phyloP scores from a whole-genome alignment of 2,797 vertebrate genomes.

The Valencia hispanica region DNA sequence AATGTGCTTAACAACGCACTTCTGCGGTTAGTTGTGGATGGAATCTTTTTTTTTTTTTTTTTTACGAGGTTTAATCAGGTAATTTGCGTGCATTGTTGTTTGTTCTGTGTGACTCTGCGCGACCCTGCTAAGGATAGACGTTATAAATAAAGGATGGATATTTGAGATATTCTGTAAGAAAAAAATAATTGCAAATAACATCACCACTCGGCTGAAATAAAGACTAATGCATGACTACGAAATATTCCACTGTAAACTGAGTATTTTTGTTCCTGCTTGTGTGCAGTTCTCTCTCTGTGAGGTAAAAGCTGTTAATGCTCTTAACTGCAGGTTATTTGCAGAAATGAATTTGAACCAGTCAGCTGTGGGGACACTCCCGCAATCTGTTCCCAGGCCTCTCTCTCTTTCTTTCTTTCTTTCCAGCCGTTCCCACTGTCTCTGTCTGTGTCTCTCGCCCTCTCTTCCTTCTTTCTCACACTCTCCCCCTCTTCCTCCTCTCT shows the following conservation, averaged over 20 bases:
- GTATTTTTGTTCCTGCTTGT: not conserved
- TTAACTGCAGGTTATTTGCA: slow-evolving; percentile 5
- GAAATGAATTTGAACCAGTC: slow-evolving; percentile 12
- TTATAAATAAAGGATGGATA: no score
- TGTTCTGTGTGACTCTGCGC: no score
- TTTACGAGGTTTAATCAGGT: no score
- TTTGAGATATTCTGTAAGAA: no score
- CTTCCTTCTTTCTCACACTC: slow-evolving; percentile 49
- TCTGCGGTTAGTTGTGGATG: no score
- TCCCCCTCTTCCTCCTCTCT: not conserved
- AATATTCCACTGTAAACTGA: not conserved
- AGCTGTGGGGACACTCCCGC: slow-evolving; percentile 24
- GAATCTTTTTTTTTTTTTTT: no score
- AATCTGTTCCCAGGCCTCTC: slow-evolving; percentile 43
- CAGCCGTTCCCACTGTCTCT: slow-evolving; percentile 35
- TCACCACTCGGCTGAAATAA: no score
- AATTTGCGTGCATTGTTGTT: no score
- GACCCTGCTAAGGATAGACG: no score
- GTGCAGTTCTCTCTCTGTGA: not conserved
- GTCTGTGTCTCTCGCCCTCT: slow-evolving; percentile 32
- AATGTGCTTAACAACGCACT: no score
- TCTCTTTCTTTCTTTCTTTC: slow-evolving; percentile 2
- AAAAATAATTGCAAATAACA: no score
- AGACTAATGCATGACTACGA: not conserved
- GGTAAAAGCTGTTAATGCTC: not conserved